Conservation (phyloP, 1,140 invertebrate species). For the Ostrea edulis region DNA sequence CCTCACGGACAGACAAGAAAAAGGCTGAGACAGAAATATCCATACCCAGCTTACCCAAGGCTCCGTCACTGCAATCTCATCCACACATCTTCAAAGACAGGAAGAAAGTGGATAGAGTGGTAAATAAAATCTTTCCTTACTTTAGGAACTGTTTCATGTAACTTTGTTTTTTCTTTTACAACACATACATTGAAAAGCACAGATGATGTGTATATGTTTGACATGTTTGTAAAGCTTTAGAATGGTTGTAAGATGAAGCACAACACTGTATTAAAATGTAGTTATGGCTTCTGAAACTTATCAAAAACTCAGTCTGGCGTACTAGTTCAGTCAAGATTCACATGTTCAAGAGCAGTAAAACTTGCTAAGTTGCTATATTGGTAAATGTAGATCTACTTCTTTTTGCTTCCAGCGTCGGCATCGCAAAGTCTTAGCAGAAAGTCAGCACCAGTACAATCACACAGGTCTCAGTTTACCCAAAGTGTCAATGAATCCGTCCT, state of each 20-base stretch:
- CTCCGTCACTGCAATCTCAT: slow-evolving; percentile 71
- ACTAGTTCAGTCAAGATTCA: no score
- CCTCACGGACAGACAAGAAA: slow-evolving; percentile 56
- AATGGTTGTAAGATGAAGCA: no score
- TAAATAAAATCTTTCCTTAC: background rate
- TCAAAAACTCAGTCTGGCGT: no score
- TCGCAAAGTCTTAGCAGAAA: slow-evolving; percentile 54
- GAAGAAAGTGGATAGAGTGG: slow-evolving; percentile 61
- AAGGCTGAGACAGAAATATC: slow-evolving; percentile 61
- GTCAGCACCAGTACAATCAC: slow-evolving; percentile 61
- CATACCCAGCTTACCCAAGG: slow-evolving; percentile 72
- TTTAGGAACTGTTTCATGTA: no score
- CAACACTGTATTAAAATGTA: no score
- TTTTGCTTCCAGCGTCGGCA: slow-evolving; percentile 63
- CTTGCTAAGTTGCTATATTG: no score
- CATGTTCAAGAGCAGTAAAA: no score
- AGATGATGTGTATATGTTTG: no score
- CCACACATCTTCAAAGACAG: slow-evolving; percentile 71
- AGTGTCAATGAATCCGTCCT: slow-evolving; percentile 72
- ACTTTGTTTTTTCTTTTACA: no score
- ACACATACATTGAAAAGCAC: no score
- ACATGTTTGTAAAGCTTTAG: no score
- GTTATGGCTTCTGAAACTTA: no score
- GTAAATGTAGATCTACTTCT: background rate
- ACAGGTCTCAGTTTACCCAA: slow-evolving; percentile 70